These are phyloP conservation scores for Brevimyrus niger DNA, from an alignment of 2,113 vertebrate species.

Conservation along the genomic window DNA sequence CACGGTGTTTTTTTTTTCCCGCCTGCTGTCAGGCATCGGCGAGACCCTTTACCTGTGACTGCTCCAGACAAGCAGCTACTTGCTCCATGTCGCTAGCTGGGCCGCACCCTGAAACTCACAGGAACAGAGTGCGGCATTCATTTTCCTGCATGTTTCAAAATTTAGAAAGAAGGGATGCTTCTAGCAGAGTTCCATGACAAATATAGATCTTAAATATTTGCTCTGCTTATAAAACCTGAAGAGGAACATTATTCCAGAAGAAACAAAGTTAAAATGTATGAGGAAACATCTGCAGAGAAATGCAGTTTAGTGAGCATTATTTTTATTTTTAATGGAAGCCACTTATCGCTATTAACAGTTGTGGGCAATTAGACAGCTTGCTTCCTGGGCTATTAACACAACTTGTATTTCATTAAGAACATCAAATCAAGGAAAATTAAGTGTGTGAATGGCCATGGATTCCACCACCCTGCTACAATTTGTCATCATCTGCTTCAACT, in stretches of 20 bases:
- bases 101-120: not conserved
- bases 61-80: not conserved
- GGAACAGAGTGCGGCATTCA: not conserved
- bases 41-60: not conserved
- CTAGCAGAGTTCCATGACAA: not conserved
- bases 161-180: conserved; percentile 6
- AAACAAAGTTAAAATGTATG: not conserved
- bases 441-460: not conserved
- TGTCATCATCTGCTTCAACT: not conserved
- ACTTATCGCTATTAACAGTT: not conserved
- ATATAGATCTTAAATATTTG: conserved; percentile 5
- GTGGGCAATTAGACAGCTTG: not conserved
- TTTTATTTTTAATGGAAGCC: not conserved
- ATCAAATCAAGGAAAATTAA: not conserved
- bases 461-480: not conserved
- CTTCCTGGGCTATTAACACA: conserved; percentile 3
- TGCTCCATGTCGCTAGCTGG: not conserved
- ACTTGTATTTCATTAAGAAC: not conserved
- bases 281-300: not conserved
- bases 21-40: conserved; percentile 4
- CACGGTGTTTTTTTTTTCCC: conserved; percentile 4
- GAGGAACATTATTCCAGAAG: not conserved
- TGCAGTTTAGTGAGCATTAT: not conserved
- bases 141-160: not conserved
- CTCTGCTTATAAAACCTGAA: not conserved